Conservation (phyloP, 2,797 vertebrate species). For the Chloroceryle amazona region DNA sequence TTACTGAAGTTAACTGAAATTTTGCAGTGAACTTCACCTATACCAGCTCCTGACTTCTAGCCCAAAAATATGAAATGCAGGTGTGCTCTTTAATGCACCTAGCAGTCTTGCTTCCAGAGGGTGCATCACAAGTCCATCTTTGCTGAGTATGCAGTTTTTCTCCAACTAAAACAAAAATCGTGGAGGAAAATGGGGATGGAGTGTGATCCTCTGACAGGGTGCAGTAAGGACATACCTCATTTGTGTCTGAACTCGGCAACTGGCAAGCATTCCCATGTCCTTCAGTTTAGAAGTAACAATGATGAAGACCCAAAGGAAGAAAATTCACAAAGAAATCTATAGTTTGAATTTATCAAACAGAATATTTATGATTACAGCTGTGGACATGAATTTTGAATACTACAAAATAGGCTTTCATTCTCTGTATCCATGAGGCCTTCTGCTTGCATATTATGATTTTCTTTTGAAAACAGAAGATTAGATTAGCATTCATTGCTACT, state of each 20-base stretch:
- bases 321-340: no score
- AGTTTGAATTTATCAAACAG: no score
- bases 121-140: not conserved
- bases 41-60: not conserved
- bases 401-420: not conserved
- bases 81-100: not conserved
- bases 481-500: not conserved
- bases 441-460: not conserved
- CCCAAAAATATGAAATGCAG: not conserved
- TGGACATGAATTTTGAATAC: no score
- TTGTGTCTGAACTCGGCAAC: not conserved
- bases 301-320: no score
- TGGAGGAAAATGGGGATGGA: not conserved
- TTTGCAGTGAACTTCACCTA: not conserved
- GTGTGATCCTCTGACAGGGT: not conserved
- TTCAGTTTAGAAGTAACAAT: no score
- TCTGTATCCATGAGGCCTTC: accelerated
- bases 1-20: not conserved
- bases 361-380: no score
- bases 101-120: not conserved
- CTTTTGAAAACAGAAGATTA: not conserved
- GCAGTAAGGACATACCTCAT: not conserved
- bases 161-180: not conserved
- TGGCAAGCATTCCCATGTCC: not conserved
- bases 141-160: not conserved